A percentile compares a stretch with the other conserved stretches of the same genome.
phyloP scores from a whole-genome alignment of 2,888 invertebrate species.

The Heliconius cydno region DNA sequence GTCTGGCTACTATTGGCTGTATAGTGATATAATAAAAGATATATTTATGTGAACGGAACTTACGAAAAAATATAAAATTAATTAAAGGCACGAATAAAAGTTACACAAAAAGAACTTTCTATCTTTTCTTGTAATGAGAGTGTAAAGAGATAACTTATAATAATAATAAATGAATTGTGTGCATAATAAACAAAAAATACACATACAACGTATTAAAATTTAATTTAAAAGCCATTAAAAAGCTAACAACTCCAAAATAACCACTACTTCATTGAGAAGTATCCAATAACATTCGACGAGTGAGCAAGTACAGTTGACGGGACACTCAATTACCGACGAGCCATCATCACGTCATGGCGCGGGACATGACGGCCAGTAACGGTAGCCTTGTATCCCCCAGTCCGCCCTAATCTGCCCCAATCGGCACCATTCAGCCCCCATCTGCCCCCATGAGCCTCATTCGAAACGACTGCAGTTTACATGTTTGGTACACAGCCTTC shows the following conservation, averaged over 20 bases:
- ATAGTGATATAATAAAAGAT: no score
- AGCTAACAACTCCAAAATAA: not conserved
- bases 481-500: constrained; percentile 15
- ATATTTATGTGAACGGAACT: no score
- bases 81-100: no score
- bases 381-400: not conserved
- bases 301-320: constrained; percentile 45
- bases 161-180: not conserved
- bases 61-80: no score
- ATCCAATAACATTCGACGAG: constrained; percentile 25
- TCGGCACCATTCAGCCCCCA: not conserved
- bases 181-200: not conserved
- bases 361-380: constrained; percentile 23
- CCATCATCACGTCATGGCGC: constrained; percentile 38
- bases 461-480: constrained; percentile 17
- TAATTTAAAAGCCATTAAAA: not conserved
- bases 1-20: no score
- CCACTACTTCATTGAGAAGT: constrained; percentile 1
- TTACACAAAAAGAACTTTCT: no score
- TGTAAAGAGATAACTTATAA: no score
- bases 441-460: not conserved
- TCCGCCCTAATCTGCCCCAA: not conserved
- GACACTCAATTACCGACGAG: constrained; percentile 48
- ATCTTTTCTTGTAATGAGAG: no score
- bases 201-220: not conserved